These are phyloP conservation scores for Sciurus vulgaris DNA, from an alignment of 2,797 vertebrate genomes.

Conservation along the genomic window DNA sequence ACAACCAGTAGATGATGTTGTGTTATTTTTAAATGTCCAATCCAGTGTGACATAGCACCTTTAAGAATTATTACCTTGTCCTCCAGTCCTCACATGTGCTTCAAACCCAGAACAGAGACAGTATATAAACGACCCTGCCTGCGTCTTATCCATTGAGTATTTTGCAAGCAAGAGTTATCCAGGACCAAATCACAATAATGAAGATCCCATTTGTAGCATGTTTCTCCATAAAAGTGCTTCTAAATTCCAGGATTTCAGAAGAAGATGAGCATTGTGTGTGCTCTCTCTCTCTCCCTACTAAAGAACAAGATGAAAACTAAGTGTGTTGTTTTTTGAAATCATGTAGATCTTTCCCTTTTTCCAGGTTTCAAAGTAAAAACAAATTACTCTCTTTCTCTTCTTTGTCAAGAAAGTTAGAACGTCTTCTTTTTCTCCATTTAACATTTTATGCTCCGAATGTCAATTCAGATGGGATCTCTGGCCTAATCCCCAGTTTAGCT, in stretches of 20 bases:
- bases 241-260: background rate
- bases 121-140: background rate
- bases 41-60: background rate
- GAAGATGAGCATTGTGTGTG: background rate
- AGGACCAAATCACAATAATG: background rate
- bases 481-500: background rate
- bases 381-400: constrained; percentile 24
- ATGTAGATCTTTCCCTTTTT: background rate
- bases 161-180: background rate
- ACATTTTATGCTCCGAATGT: background rate
- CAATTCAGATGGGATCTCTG: background rate
- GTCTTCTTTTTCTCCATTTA: background rate
- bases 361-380: background rate
- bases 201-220: background rate
- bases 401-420: constrained; percentile 11
- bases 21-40: background rate
- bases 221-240: background rate
- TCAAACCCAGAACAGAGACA: background rate
- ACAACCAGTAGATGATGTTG: background rate
- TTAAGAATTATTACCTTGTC: background rate
- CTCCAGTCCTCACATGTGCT: background rate
- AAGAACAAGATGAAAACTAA: background rate
- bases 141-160: background rate
- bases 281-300: background rate
- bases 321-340: background rate